phyloP scores from a whole-genome alignment of 2,797 vertebrate species.

The Melanotaenia nigrans region DNA sequence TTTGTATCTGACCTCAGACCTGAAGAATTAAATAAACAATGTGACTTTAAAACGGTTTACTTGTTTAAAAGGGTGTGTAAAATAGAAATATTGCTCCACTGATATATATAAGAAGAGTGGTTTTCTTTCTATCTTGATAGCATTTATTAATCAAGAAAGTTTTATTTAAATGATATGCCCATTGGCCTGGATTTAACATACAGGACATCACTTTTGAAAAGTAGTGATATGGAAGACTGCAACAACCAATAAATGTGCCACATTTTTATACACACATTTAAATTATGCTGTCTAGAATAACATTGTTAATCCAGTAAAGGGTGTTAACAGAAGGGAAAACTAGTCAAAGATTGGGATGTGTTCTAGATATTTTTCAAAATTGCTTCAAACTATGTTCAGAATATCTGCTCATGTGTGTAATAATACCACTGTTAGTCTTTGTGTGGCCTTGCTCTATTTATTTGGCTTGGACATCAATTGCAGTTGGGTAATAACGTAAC shows the following conservation, averaged over 20 bases:
- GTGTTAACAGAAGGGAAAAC: neutral
- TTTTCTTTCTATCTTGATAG: neutral
- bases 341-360: neutral
- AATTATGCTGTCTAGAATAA: neutral
- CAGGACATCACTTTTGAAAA: neutral
- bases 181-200: neutral
- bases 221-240: neutral
- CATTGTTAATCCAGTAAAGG: neutral
- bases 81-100: no score
- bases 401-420: conserved; percentile 9
- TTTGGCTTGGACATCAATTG: conserved; percentile 25
- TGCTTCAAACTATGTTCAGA: neutral
- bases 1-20: neutral
- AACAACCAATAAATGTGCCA: no score
- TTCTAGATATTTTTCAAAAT: neutral
- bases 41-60: neutral
- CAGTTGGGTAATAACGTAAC: neutral
- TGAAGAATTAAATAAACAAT: neutral
- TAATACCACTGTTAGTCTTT: conserved; percentile 11
- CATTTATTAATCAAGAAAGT: neutral
- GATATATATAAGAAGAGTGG: no score
- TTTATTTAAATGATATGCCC: neutral
- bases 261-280: neutral
- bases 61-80: no score
- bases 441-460: conserved; percentile 29